Evolutionary conservation across 2,797 vertebrate species (phyloP), one percentile per base, ranked within the genome.

Genomic region (Crenichthys baileyi): DNA sequence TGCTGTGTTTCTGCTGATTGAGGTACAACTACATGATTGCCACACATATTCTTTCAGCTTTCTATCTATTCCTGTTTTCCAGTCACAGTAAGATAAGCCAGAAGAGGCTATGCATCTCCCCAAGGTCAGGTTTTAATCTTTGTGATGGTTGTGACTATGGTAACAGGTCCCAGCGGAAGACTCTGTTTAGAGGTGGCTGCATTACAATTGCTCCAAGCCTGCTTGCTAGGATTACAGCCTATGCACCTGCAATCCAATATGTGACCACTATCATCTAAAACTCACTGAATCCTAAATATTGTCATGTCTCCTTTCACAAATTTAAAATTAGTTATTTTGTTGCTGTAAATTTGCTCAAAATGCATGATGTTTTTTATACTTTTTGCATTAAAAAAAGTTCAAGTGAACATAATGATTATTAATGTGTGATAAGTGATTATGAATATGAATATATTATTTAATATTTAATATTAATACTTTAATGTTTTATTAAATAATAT

Each of bases 61-160:
- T 79, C 68, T 24, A 2, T 75, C 75, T 50, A 46, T 68, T 76
- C 77, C 50, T 72, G 71, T 75, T 63, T 78, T 68, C 81, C 73
- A 89, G 90, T 72, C 85, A 74, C 56, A 78, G 84, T 81, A 82
- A 91, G 78, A 88, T 85, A 79, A 86, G 80, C 81, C 82, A 73
- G 77, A 90, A 77, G 82, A 81, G 68, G 76, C 67, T 79, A 44
- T 76, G 56, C 79, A 80, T 88, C 90, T 87, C 94, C 92, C 87
- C 53, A 72, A 82, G 91, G 93, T 86, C 81, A 84, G 80, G 74
- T 83, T 82, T 70, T 61, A 61, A 80, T 85, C 65, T 79, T 78
- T 90, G 93, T 93, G 90, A 93, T 94, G 95, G 94, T 95, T 95
- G 92, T 90, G 91, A 87, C 95, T 89, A 95, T 82, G 94, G 94